Percentiles rank a stretch among this genome's conserved stretches.
Evolutionary conservation across 2,113 vertebrate genomes (phyloP).

Genomic region (Ammodytes marinus): DNA sequence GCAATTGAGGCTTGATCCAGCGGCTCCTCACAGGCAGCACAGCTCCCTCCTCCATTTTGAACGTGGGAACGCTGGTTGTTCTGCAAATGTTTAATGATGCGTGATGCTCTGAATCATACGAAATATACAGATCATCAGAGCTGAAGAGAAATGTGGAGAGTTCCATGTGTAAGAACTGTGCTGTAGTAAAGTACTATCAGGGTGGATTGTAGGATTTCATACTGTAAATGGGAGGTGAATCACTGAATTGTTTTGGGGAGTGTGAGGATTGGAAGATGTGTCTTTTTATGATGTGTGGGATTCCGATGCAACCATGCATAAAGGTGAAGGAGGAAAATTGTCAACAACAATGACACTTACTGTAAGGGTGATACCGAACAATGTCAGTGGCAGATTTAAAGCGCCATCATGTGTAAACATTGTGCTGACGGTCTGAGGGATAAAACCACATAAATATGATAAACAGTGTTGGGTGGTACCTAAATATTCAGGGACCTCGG

Average conservation of each 20-base stretch:
- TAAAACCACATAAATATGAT: neutral
- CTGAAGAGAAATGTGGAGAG: slow-evolving; percentile 10
- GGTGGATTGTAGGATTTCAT: slow-evolving; percentile 27
- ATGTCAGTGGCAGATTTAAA: neutral
- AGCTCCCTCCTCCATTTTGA: slow-evolving; percentile 74
- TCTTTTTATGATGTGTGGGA: slow-evolving; percentile 35
- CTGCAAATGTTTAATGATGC: slow-evolving; percentile 63
- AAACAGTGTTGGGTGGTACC: neutral
- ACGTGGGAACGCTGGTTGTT: slow-evolving; percentile 49
- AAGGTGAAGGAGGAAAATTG: slow-evolving; percentile 35
- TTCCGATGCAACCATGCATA: slow-evolving; percentile 31
- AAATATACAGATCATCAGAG: slow-evolving; percentile 49
- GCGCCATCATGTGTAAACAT: neutral
- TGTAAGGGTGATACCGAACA: neutral
- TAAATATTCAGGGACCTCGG: neutral
- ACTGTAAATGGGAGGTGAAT: slow-evolving; percentile 35
- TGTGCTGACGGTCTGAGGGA: neutral
- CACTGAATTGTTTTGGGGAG: slow-evolving; percentile 48
- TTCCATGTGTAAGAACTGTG: slow-evolving; percentile 6
- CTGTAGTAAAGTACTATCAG: slow-evolving; percentile 15
- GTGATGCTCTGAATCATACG: slow-evolving; percentile 33
- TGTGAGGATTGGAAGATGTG: slow-evolving; percentile 24
- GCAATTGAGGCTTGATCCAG: slow-evolving; percentile 68
- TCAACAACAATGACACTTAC: slow-evolving; percentile 38
- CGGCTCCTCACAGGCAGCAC: slow-evolving; percentile 51